Conservation (phyloP, 92 coral and sea anemone species). For the Epizoanthus scotinus region DNA sequence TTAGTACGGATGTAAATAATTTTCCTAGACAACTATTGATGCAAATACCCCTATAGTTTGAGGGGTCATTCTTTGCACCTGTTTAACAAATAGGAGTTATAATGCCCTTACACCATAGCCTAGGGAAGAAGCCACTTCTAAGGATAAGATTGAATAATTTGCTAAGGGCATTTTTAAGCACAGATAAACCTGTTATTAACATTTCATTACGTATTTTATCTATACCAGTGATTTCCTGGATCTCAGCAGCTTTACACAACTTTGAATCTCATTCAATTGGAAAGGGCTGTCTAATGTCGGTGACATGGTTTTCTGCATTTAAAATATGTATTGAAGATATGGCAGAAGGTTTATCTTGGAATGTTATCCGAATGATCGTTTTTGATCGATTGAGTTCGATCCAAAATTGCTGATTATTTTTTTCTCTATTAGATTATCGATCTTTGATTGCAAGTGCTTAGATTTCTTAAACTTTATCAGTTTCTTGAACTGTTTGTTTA, state of each 20-base stretch:
- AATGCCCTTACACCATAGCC: constrained; percentile 12
- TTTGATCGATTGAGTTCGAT: neutral
- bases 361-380: neutral
- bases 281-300: neutral
- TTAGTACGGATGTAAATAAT: constrained; percentile 31
- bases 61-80: constrained; percentile 22
- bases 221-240: neutral
- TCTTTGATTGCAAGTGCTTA: neutral
- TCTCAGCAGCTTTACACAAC: neutral
- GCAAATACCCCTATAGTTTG: constrained; percentile 47
- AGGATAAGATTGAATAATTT: constrained; percentile 7
- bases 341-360: neutral
- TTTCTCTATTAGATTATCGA: constrained; percentile 5
- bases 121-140: constrained; percentile 6
- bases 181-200: neutral
- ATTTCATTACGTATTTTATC: constrained; percentile 9
- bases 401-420: constrained; percentile 2
- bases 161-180: neutral
- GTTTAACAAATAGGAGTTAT: constrained; percentile 21
- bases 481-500: neutral
- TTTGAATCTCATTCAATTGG: neutral
- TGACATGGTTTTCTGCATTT: neutral
- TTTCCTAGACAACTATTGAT: constrained; percentile 50
- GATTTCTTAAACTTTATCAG: neutral
- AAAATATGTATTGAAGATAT: neutral